Percentiles rank a stretch among this genome's conserved stretches.
These are phyloP conservation scores for Lagenorhynchus albirostris DNA, from an alignment of 2,113 vertebrate genomes.

Conservation along the genomic window DNA sequence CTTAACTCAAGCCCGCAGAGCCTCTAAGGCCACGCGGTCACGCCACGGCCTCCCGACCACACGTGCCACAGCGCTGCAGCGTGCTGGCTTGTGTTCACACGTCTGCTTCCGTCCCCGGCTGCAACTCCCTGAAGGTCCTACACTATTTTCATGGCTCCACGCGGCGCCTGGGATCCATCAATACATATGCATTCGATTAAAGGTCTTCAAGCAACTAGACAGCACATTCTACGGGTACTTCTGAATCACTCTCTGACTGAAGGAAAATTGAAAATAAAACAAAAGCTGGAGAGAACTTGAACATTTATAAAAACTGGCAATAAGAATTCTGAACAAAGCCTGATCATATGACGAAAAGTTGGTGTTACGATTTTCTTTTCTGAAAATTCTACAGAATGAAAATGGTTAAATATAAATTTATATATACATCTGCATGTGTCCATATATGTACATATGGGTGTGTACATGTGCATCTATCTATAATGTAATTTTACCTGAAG, in stretches of 20 bases:
- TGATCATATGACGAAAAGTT: background rate
- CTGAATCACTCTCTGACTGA: slow-evolving; percentile 2
- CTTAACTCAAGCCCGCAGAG: background rate
- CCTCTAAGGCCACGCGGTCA: background rate
- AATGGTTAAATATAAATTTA: background rate
- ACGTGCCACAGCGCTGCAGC: rapidly evolving
- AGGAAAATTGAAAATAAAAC: slow-evolving; percentile 33
- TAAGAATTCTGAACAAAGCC: slow-evolving; percentile 4
- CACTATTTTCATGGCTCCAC: background rate
- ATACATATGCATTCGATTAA: background rate
- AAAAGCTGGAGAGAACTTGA: background rate
- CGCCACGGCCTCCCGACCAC: rapidly evolving
- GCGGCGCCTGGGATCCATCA: background rate
- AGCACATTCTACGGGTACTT: background rate
- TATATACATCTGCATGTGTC: background rate
- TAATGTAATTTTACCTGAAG: background rate
- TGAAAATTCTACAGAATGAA: background rate
- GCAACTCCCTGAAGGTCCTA: background rate
- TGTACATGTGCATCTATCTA: background rate
- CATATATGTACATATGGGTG: background rate
- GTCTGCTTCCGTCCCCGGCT: background rate
- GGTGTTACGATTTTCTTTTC: background rate
- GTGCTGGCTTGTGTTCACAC: background rate
- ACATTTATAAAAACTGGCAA: slow-evolving; percentile 16
- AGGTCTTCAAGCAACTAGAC: background rate